Evolutionary conservation across 2,797 vertebrate species (phyloP), one percentile per base, ranked within the genome.

Genomic region (Rhinichthys osculus): DNA sequence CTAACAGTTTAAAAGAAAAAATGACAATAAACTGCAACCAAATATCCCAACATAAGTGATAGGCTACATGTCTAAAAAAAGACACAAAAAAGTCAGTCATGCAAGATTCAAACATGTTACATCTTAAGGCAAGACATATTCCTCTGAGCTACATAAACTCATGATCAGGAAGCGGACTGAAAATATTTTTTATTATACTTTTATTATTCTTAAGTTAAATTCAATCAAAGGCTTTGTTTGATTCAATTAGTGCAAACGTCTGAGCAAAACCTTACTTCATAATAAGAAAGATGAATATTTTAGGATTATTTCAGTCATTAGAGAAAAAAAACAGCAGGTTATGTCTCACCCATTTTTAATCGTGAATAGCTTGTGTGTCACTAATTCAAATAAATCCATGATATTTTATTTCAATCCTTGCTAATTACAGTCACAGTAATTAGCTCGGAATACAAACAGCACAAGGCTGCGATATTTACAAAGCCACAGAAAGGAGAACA

Each of bases 341-440:
- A 47, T 19, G 7, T 81, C 66, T 83, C 74, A 9, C 42, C 54
- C 42, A 19, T 76, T 54, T 78, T 87, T 86, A 86, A 85, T 73
- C n/a, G 21, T 23, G 7, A 82, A 85, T 57, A 83, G 59, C 72
- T 27, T 27, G 27, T n/a, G 79, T 84, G 78, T 88, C 78, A 64
- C 73, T 88, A 88, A 89, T 86, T 87, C 82, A 82, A 72, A 89
- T 88, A 87, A 88, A 91, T 88, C 89, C 87, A 59, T 70, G 38
- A 72, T 86, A 89, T 85, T 87, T 57, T 87, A 80, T 91, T 85
- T 83, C 44, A 86, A 86, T 87, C 81, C 84, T 70, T 33, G 52
- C 87, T 88, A 89, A 91, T 90, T 91, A 87, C 82, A 78, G 73
- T 77, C 76, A 78, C 16, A 27, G 76, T 82, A 85, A 90, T 90